Evolutionary conservation across 2,888 invertebrate genomes (phyloP).

Genomic region (Lasioglossum figueresi): DNA sequence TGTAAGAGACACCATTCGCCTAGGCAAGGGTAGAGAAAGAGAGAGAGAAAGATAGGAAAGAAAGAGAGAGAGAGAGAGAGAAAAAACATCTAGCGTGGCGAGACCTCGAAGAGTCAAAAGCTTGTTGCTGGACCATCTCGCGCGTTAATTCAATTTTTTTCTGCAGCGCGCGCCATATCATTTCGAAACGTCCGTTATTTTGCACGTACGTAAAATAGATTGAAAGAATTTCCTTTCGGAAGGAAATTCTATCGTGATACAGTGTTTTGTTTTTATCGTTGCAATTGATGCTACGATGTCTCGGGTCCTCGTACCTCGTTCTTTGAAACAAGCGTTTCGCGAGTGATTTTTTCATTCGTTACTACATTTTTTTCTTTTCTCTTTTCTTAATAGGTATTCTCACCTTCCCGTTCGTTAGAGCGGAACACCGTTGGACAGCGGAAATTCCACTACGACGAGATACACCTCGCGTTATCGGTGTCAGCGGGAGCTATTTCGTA

Average conservation of each 20-base stretch:
- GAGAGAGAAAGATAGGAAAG: background rate
- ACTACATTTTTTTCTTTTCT: background rate
- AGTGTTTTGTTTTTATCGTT: slow-evolving; percentile 61
- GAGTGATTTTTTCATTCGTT: background rate
- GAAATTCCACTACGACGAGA: slow-evolving; percentile 9
- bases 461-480: background rate
- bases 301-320: slow-evolving; percentile 18
- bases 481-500: slow-evolving; percentile 9
- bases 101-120: slow-evolving; percentile 21
- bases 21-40: background rate
- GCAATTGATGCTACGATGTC: slow-evolving; percentile 60
- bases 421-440: slow-evolving; percentile 20
- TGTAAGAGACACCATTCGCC: background rate
- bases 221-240: background rate
- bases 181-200: slow-evolving; percentile 20
- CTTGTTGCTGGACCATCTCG: slow-evolving; percentile 16
- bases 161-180: slow-evolving; percentile 26
- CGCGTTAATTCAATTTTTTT: slow-evolving; percentile 44
- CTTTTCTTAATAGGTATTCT: slow-evolving; percentile 15
- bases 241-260: slow-evolving; percentile 24
- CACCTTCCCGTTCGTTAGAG: slow-evolving; percentile 25
- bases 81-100: slow-evolving; percentile 11
- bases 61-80: background rate
- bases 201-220: slow-evolving; percentile 16
- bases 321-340: slow-evolving; percentile 30